Percentiles rank a stretch among this genome's conserved stretches.
phyloP scores from a whole-genome alignment of 2,797 vertebrate genomes.

The Gymnopithys bicolor region DNA sequence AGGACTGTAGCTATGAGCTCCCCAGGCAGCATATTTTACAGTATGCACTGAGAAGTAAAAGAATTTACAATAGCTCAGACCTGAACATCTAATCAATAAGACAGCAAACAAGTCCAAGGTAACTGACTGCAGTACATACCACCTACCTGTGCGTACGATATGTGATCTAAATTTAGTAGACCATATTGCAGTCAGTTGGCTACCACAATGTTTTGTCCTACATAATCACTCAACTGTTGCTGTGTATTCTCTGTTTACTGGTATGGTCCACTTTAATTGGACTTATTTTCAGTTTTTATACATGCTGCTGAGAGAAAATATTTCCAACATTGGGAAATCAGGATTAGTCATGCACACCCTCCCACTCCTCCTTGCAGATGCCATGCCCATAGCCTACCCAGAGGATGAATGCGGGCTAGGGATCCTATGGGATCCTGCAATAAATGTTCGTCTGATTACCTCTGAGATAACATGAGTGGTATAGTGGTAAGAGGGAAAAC shows the following conservation, averaged over 20 bases:
- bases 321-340: background rate
- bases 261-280: background rate
- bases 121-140: background rate
- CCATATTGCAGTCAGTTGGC: background rate
- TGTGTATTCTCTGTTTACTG: background rate
- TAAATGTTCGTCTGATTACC: background rate
- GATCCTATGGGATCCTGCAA: background rate
- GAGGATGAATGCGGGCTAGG: background rate
- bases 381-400: background rate
- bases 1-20: background rate
- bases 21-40: background rate
- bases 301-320: background rate
- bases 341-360: background rate
- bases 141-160: background rate
- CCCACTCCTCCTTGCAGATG: background rate
- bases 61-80: background rate
- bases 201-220: background rate
- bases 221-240: background rate
- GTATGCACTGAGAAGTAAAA: background rate
- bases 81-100: slow-evolving; percentile 18
- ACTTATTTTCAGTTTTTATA: background rate
- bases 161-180: slow-evolving; percentile 1
- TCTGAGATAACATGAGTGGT: background rate
- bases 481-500: background rate
- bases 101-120: background rate